phyloP scores from a whole-genome alignment of 53 echinoderm and acorn worm species.

The Patiria pectinifera region DNA sequence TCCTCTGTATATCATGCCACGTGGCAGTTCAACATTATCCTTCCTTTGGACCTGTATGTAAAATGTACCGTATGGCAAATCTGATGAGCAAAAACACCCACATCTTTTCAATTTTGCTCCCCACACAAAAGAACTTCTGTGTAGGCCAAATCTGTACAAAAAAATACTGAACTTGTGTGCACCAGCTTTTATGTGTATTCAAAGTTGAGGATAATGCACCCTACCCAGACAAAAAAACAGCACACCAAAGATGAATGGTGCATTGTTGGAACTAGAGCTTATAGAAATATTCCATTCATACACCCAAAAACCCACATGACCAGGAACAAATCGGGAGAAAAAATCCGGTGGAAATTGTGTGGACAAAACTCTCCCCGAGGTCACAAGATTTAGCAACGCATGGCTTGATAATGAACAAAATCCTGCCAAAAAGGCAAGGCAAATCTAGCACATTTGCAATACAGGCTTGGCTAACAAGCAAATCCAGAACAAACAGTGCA shows the following conservation, averaged over 20 bases:
- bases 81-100: too few species aligned
- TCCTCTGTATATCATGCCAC: neutral
- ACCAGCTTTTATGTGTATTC: neutral
- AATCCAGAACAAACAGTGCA: neutral
- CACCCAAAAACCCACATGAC: neutral
- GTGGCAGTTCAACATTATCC: neutral
- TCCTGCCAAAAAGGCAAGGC: neutral
- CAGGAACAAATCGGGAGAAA: too few species aligned
- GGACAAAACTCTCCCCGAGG: too few species aligned
- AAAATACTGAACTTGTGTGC: neutral
- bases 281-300: neutral
- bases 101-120: too few species aligned
- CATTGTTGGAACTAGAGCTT: neutral
- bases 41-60: neutral
- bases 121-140: neutral
- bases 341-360: too few species aligned
- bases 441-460: too few species aligned
- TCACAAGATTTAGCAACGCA: neutral
- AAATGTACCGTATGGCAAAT: neutral
- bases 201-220: neutral
- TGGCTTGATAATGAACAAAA: slow-evolving; percentile 16
- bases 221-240: neutral
- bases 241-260: neutral
- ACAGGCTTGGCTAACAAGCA: too few species aligned
- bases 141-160: neutral